Conservation (phyloP, 1,140 invertebrate genomes). For the Drosophila lacteicornis region DNA sequence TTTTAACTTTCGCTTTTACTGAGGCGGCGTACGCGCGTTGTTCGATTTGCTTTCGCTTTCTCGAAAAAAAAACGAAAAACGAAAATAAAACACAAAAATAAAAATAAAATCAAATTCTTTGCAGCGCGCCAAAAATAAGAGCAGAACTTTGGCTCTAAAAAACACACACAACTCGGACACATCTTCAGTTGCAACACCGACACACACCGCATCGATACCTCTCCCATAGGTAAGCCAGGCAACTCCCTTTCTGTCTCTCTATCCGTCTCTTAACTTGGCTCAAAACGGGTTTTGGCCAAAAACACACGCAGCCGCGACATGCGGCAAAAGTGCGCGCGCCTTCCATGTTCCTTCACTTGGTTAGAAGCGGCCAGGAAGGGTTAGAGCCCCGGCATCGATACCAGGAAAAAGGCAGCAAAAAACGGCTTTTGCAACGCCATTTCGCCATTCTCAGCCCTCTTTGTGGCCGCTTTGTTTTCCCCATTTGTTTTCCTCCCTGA, state of each 20-base stretch:
- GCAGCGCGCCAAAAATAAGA: constrained; percentile 53
- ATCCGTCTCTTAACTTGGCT: constrained; percentile 35
- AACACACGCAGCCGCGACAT: constrained; percentile 46
- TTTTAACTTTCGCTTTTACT: constrained; percentile 63
- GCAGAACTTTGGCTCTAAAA: constrained; percentile 35
- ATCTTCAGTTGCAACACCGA: constrained; percentile 8
- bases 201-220: constrained; percentile 33
- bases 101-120: constrained; percentile 37
- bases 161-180: constrained; percentile 14
- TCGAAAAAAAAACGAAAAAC: constrained; percentile 10
- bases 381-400: constrained; percentile 34
- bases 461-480: constrained; percentile 45
- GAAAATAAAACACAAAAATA: constrained; percentile 7
- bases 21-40: constrained; percentile 41
- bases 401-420: constrained; percentile 37
- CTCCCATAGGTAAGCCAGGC: constrained; percentile 33
- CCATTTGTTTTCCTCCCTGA: constrained; percentile 54
- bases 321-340: constrained; percentile 44
- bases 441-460: constrained; percentile 35
- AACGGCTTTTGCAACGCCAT: constrained; percentile 60
- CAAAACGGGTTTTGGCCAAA: constrained; percentile 77
- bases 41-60: constrained; percentile 56
- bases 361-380: constrained; percentile 24
- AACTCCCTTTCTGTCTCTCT: constrained; percentile 23
- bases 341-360: constrained; percentile 58